Evolutionary conservation across 92 coral and sea anemone species (phyloP).

Genomic region (Scolanthus callimorphus): DNA sequence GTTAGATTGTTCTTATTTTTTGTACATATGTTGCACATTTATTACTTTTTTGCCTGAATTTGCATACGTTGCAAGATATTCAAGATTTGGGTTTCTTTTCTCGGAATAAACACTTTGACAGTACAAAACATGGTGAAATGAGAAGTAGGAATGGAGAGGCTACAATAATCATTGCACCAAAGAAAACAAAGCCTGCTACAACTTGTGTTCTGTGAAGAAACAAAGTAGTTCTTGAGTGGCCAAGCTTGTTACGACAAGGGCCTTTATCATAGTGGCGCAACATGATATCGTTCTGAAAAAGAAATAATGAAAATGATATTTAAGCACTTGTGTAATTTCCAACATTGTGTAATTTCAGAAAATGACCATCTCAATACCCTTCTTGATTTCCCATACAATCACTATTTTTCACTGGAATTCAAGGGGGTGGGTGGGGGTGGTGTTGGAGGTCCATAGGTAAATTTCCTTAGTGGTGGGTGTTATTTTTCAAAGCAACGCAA

Average conservation of each 20-base stretch:
- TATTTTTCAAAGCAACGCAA: no score
- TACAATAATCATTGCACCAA: conserved; percentile 78
- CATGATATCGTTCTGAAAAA: conserved; percentile 69
- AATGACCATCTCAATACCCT: no score
- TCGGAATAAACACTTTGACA: conserved; percentile 65
- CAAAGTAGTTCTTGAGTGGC: conserved; percentile 80
- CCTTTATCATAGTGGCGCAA: conserved; percentile 87
- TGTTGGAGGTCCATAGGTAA: no score
- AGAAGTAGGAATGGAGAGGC: conserved; percentile 83
- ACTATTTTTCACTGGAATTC: no score
- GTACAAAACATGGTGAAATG: conserved; percentile 71
- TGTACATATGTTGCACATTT: no score
- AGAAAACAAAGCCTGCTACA: conserved; percentile 85
- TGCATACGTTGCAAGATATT: no score
- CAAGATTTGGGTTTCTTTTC: conserved; percentile 8
- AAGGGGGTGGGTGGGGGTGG: not conserved
- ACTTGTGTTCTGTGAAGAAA: conserved; percentile 87
- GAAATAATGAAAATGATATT: no score
- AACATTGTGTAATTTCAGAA: no score
- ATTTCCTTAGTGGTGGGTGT: no score
- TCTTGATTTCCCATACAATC: no score
- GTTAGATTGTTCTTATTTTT: not conserved
- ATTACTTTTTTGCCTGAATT: no score
- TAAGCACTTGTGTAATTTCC: no score
- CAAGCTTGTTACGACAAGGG: conserved; percentile 81